Evolutionary conservation across 2,797 vertebrate species (phyloP).

Genomic region (Denticeps clupeoides): DNA sequence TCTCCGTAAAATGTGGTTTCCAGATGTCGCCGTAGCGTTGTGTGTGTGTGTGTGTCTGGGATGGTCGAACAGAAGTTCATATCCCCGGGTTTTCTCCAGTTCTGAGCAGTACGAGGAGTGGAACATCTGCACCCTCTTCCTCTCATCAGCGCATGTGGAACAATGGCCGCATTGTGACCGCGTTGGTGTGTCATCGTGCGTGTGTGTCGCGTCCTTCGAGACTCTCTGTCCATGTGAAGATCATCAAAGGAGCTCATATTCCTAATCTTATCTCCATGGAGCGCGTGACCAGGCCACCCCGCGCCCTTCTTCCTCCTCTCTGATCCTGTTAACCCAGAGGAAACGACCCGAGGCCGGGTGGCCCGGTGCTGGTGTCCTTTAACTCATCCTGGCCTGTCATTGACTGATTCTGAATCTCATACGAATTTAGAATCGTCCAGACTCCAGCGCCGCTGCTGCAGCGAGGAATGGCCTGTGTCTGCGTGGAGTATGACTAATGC

Average conservation of each 20-base stretch:
- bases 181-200: slow-evolving; percentile 7
- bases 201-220: slow-evolving; percentile 12
- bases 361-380: background rate
- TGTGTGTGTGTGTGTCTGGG: no score
- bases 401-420: background rate
- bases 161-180: slow-evolving; percentile 17
- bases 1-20: no score
- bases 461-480: no score
- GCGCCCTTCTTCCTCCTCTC: background rate
- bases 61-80: no score
- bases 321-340: background rate
- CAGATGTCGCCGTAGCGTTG: no score
- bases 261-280: slow-evolving; percentile 14
- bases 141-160: slow-evolving; percentile 9
- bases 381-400: background rate
- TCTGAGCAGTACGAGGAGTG: slow-evolving; percentile 11
- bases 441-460: no score
- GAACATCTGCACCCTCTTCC: background rate
- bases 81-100: no score
- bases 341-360: no score
- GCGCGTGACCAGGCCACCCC: slow-evolving; percentile 11
- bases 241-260: slow-evolving; percentile 14
- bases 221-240: slow-evolving; percentile 20
- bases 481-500: no score
- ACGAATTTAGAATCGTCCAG: no score